Evolutionary conservation across 2,797 vertebrate species (phyloP), one percentile per base, ranked within the genome.

Genomic region (Catostomus latipinnis): DNA sequence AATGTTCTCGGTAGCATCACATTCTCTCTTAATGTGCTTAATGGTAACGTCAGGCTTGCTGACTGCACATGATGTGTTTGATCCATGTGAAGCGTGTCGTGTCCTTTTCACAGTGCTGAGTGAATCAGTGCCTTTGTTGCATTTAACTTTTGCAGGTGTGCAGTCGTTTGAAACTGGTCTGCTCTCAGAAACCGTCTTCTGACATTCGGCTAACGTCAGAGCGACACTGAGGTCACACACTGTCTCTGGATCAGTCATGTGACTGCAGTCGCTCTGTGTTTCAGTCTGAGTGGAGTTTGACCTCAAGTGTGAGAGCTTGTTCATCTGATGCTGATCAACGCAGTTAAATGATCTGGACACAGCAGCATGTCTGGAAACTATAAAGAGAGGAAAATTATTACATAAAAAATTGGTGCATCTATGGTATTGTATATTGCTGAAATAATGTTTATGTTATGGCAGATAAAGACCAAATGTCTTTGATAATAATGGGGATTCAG

Each of bases 221-320:
- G 72, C 80, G 1, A 81, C 80, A 14, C 74, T 60, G 4, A 81
- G 58, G 67, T 76, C 80, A 16, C 66, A 81, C 14, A 81, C 66
- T 1, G 66, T 58, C 43, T 81, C 80, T 0, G 72, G 56, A n/a
- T 81, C 72, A 34, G 34, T 34, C 34, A 34, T 9, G 11, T 12
- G 0, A 75, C 79, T 49, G 22, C 49, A 62, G 74, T 75, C 50
- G n/a, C 13, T 34, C 2, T 18, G 66, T 12, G 46, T 14, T n/a
- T 60, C 54, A 4, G 56, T 61, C 43, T 12, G 71, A 61, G 43
- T 16, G 5, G 54, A 7, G 0, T 14, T 9, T 0, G 72, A 43
- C 0, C 76, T 73, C 6, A 12, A 49, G 7, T 18, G 43, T 18
- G 65, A 16, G 50, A 1, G 57, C 7, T 57, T 49, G 0, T n/a